Percentiles rank a stretch among this genome's conserved stretches.
These are phyloP conservation scores for Thymelicus sylvestris DNA, from an alignment of 2,888 invertebrate genomes.

Conservation along the genomic window DNA sequence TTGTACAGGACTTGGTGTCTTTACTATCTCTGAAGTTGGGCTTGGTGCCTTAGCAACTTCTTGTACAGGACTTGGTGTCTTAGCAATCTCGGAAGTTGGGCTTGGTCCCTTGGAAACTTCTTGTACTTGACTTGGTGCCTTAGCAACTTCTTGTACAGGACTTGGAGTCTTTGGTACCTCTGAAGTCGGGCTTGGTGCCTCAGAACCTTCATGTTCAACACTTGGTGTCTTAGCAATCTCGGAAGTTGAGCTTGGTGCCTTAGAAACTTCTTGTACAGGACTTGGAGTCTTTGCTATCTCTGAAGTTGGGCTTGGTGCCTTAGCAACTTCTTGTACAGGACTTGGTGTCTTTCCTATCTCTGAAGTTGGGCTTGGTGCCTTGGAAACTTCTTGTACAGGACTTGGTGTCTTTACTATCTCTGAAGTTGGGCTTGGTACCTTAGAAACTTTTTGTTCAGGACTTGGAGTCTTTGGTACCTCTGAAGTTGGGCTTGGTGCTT, in stretches of 20 bases:
- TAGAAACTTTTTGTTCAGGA: not conserved
- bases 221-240: conserved; percentile 8
- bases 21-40: not conserved
- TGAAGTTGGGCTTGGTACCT: not conserved
- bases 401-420: not conserved
- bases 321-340: not conserved
- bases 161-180: not conserved
- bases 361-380: no score
- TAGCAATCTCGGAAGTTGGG: not conserved
- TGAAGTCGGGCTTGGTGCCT: conserved; percentile 3
- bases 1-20: not conserved
- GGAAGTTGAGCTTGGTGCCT: not conserved
- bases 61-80: not conserved
- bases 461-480: conserved; percentile 7
- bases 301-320: not conserved
- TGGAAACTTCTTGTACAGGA: not conserved
- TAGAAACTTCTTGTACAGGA: not conserved
- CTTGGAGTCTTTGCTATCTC: conserved; percentile 24
- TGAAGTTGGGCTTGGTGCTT: conserved; percentile 12
- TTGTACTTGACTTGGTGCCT: not conserved
- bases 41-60: not conserved
- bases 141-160: not conserved
- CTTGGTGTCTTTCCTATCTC: not conserved
- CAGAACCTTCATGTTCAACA: conserved; percentile 25
- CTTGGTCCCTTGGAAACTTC: conserved; percentile 1